phyloP scores from a whole-genome alignment of 2,797 vertebrate species.

The Aphelocoma californica region DNA sequence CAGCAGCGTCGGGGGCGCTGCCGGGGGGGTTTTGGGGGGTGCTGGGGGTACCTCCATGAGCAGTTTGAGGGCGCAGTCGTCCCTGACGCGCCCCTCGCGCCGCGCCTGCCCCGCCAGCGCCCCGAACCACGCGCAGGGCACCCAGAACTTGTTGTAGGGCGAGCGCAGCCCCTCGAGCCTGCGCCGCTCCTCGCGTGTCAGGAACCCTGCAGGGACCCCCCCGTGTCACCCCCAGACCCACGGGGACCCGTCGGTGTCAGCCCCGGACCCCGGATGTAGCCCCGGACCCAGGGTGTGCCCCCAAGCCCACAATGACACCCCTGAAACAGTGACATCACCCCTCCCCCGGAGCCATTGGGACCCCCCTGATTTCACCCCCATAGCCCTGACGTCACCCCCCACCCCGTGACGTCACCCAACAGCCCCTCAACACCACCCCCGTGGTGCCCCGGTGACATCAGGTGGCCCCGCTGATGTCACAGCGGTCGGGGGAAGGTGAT shows the following conservation, averaged over 20 bases:
- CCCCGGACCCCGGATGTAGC: too few relatives aligned
- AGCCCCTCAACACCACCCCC: too few relatives aligned
- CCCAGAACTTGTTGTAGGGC: constrained; percentile 94
- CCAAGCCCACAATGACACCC: too few relatives aligned
- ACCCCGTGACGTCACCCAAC: too few relatives aligned
- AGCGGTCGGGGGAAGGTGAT: too few relatives aligned
- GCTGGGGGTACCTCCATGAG: constrained; percentile 82
- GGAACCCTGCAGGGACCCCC: constrained; percentile 81
- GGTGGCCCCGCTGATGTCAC: too few relatives aligned
- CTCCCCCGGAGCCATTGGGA: too few relatives aligned
- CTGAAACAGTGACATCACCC: too few relatives aligned
- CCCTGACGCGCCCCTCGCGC: constrained; percentile 86
- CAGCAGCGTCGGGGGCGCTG: not conserved
- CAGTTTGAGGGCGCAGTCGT: constrained; percentile 87
- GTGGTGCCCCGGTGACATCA: too few relatives aligned
- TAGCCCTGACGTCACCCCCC: too few relatives aligned
- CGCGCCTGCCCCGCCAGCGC: constrained; percentile 87
- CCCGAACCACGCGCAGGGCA: constrained; percentile 92
- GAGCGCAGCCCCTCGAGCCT: constrained; percentile 89
- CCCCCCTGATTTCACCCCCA: too few relatives aligned
- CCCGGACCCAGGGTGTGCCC: not conserved
- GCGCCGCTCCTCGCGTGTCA: constrained; percentile 90
- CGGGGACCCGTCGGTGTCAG: not conserved
- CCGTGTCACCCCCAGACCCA: not conserved
- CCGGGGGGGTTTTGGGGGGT: not conserved